Conservation (phyloP, 2,888 invertebrate genomes). For the Dromius quadrimaculatus region DNA sequence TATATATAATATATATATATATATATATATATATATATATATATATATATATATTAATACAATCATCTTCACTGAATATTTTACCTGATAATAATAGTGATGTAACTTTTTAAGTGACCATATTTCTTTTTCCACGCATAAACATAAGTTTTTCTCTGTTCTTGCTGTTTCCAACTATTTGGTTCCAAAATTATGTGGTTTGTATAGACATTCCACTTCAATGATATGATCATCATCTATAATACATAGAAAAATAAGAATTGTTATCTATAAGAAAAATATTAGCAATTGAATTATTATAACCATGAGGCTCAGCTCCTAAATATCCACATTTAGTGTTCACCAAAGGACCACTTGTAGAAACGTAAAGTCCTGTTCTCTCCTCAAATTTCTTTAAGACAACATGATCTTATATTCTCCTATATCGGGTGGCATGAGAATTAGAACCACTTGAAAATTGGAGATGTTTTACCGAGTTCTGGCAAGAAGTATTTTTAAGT, state of each 20-base stretch:
- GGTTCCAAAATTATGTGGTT: not conserved
- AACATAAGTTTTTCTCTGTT: not conserved
- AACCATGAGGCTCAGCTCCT: conserved; percentile 49
- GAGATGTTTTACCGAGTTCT: conserved; percentile 32
- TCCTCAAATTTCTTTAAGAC: conserved; percentile 9
- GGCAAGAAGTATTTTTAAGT: conserved; percentile 30
- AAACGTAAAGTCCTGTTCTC: conserved; percentile 4
- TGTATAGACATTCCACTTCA: conserved; percentile 41
- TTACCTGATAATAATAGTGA: not conserved
- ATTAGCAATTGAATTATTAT: not conserved
- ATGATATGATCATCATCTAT: conserved; percentile 18
- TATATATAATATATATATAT: too few species aligned
- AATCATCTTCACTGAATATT: not conserved
- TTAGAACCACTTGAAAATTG: not conserved
- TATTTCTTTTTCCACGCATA: not conserved
- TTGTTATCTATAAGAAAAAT: not conserved
- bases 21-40: too few species aligned
- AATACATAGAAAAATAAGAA: not conserved
- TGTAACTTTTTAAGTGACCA: not conserved
- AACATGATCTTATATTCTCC: conserved; percentile 7
- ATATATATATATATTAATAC: not conserved
- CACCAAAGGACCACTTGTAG: conserved; percentile 22
- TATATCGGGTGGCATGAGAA: conserved; percentile 14
- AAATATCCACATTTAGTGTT: conserved; percentile 10
- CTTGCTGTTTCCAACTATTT: not conserved